A percentile compares a stretch with the other conserved stretches of the same genome.
Conservation (phyloP, 2,888 invertebrate genomes). For the Heliconius charithonia region DNA sequence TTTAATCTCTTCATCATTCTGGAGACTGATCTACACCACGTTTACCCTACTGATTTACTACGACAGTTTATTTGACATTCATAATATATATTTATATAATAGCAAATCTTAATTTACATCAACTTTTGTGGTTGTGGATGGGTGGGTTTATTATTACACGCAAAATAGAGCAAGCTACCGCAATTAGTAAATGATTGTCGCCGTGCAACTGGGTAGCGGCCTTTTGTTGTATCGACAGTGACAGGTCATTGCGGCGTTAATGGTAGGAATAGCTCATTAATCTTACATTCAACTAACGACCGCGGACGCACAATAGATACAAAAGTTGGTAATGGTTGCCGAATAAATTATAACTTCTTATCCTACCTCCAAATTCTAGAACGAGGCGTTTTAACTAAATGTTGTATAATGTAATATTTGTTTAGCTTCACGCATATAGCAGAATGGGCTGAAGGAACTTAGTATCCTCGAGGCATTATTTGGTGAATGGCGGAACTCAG, state of each 20-base stretch:
- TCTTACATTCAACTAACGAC: conserved; percentile 75
- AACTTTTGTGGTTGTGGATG: too few relatives aligned
- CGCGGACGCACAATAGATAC: conserved; percentile 62
- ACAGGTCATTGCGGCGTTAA: conserved; percentile 66
- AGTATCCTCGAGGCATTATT: too few relatives aligned
- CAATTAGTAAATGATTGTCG: conserved; percentile 61
- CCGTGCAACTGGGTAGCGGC: conserved; percentile 53
- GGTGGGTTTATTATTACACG: conserved; percentile 33
- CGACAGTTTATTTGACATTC: too few relatives aligned
- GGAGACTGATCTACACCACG: too few relatives aligned
- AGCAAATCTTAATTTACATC: too few relatives aligned
- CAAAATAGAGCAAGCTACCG: conserved; percentile 39
- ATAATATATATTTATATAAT: too few relatives aligned
- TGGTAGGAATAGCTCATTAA: conserved; percentile 70
- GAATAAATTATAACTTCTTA: conserved; percentile 74
- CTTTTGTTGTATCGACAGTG: conserved; percentile 65
- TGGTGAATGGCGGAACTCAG: too few relatives aligned
- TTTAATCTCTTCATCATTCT: too few relatives aligned
- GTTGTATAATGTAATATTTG: neutral
- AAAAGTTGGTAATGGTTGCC: conserved; percentile 72
- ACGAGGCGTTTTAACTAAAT: neutral
- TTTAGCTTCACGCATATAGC: too few relatives aligned
- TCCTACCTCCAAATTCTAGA: conserved; percentile 46
- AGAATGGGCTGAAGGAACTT: too few relatives aligned
- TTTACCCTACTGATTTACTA: too few relatives aligned